Evolutionary conservation across 2,888 invertebrate species (phyloP), one percentile per base, ranked within the genome.

Genomic region (Metallyticus violacea): DNA sequence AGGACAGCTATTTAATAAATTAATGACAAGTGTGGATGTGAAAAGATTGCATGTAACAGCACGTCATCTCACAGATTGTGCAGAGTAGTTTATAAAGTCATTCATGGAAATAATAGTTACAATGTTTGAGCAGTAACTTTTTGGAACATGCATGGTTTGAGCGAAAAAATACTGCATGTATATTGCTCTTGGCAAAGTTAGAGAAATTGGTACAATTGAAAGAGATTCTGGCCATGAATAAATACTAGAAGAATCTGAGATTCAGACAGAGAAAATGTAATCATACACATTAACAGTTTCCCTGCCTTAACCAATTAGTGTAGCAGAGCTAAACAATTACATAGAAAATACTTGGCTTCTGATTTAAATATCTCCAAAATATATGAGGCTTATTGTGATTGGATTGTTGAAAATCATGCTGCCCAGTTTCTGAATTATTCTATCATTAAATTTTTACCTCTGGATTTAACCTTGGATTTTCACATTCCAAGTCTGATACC

Each of bases 341-440:
- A 30, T 7, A 30, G 5, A 29, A 29, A 29, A 29, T 29, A 29
- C 29, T 6, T 29, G 6, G 29, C 6, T 6, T 76, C 82, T 25
- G 82, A 82, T 62, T 82, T 82, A 82, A 82, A 82, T 26, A 62
- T 62, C 5, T 82, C 82, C 5, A 83, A 26, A 83, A 7, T 83
- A 62, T 83, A 83, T 4, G 83, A 83, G 25, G 3, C 26, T 26
- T 62, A n/a, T n/a, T n/a, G 40, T 26, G 25, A 26, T 40, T 26
- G 40, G 40, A n/a, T 5, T n/a, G 25, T 77, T 77, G 26, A 25
- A 25, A 26, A 26, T 6, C n/a, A 77, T 77, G 77, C 25, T n/a
- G 77, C 7, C 5, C 4, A 4, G 15, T 78, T 26, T 1, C 15
- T 15, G 83, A 83, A 83, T 76, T 26, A 26, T 76, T 76, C 25